A percentile compares a stretch with the other conserved stretches of the same genome.
Evolutionary conservation across 1,140 invertebrate genomes (phyloP).

Genomic region (Andricus grossulariae): DNA sequence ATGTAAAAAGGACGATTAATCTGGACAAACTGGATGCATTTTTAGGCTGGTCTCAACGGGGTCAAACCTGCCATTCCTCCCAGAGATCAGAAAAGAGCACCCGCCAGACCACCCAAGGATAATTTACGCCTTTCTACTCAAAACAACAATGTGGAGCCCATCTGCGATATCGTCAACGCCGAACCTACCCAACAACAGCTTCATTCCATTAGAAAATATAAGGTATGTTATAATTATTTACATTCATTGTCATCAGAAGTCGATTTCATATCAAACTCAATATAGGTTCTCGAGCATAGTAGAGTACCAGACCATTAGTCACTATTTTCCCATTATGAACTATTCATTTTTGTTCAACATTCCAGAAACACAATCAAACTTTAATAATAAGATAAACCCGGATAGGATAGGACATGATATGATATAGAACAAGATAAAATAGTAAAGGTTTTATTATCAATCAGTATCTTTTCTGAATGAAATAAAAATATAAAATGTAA

Average conservation of each 20-base stretch:
- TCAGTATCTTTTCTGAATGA: no score
- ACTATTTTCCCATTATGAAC: slow-evolving; percentile 2
- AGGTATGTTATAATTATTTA: slow-evolving; percentile 78
- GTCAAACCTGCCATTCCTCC: slow-evolving; percentile 85
- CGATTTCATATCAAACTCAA: background rate
- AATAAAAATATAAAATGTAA: no score
- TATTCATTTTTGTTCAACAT: background rate
- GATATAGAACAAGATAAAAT: no score
- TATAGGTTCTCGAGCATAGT: background rate
- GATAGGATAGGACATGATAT: no score
- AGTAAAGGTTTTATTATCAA: no score
- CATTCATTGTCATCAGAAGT: background rate
- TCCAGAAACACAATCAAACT: no score
- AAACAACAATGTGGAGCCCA: slow-evolving; percentile 78
- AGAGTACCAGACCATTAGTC: background rate
- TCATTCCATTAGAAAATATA: slow-evolving; percentile 92
- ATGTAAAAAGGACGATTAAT: slow-evolving; percentile 50
- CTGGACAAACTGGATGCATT: slow-evolving; percentile 58
- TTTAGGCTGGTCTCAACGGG: slow-evolving; percentile 76
- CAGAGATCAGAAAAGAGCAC: slow-evolving; percentile 82
- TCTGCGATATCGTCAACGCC: slow-evolving; percentile 70
- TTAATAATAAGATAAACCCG: no score
- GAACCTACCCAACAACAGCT: slow-evolving; percentile 89
- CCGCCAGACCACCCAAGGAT: slow-evolving; percentile 81
- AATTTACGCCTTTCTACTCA: slow-evolving; percentile 69